Percentiles rank a stretch among this genome's conserved stretches.
These are phyloP conservation scores for Acromyrmex echinatior DNA, from an alignment of 1,140 invertebrate species.

Conservation along the genomic window DNA sequence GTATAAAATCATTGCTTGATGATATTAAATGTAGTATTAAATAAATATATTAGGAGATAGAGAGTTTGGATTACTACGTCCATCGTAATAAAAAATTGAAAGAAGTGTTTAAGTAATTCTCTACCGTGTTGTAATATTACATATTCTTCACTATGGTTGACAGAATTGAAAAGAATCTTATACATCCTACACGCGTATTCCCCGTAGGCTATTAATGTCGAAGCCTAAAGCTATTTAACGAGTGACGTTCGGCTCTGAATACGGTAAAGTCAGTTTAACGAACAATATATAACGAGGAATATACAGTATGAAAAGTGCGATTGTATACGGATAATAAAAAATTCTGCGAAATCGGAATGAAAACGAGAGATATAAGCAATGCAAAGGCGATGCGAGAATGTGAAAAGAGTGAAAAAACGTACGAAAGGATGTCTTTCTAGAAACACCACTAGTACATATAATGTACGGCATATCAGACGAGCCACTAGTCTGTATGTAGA, in stretches of 20 bases:
- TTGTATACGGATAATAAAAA: slow-evolving; percentile 23
- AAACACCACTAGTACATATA: slow-evolving; percentile 84
- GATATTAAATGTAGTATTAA: slow-evolving; percentile 21
- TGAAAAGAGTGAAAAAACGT: slow-evolving; percentile 69
- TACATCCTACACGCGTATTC: not conserved
- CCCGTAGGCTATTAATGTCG: slow-evolving; percentile 25
- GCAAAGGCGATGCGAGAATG: slow-evolving; percentile 64
- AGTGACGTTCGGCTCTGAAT: slow-evolving; percentile 57
- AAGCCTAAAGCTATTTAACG: slow-evolving; percentile 24
- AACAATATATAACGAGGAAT: not conserved
- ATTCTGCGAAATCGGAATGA: slow-evolving; percentile 17
- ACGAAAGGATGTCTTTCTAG: slow-evolving; percentile 76
- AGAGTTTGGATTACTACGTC: slow-evolving; percentile 21
- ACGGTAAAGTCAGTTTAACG: slow-evolving; percentile 40
- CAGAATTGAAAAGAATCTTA: slow-evolving; percentile 32
- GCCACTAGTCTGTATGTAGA: slow-evolving; percentile 85
- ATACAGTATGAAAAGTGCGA: not conserved
- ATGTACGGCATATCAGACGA: slow-evolving; percentile 85
- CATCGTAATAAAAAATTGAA: slow-evolving; percentile 12
- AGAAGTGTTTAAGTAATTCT: slow-evolving; percentile 30
- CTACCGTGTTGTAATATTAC: slow-evolving; percentile 34
- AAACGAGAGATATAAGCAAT: slow-evolving; percentile 28
- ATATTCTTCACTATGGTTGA: slow-evolving; percentile 18
- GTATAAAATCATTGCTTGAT: slow-evolving; percentile 27
- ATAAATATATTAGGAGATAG: slow-evolving; percentile 30